phyloP scores from a whole-genome alignment of 2,113 vertebrate species.

The Chauna torquata region DNA sequence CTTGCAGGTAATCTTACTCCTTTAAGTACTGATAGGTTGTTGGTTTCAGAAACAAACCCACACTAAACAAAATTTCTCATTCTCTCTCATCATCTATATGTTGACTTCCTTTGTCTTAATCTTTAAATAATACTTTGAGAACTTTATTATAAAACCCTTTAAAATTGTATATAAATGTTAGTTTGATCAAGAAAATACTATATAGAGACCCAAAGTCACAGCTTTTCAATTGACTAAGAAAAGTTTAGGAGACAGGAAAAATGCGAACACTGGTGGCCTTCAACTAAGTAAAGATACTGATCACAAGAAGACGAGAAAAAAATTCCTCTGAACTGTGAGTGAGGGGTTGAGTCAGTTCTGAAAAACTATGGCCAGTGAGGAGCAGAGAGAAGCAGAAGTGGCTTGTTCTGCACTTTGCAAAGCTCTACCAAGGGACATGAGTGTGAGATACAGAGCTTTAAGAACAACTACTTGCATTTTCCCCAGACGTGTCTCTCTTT shows the following conservation, averaged over 20 bases:
- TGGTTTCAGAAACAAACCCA: neutral
- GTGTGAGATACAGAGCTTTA: neutral
- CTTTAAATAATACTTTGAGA: neutral
- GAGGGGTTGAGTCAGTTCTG: neutral
- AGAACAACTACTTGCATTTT: neutral
- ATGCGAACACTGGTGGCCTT: neutral
- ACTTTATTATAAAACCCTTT: neutral
- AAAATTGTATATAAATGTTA: neutral
- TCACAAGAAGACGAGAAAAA: neutral
- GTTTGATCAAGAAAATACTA: neutral
- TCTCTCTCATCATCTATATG: neutral
- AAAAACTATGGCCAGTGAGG: neutral
- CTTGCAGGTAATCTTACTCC: too few relatives aligned
- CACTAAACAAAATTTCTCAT: neutral
- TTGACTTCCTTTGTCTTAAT: neutral
- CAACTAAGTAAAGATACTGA: neutral
- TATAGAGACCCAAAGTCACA: neutral
- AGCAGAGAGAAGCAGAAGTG: neutral
- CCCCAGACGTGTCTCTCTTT: neutral
- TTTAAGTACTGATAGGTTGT: neutral
- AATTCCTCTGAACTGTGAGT: neutral
- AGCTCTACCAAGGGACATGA: neutral
- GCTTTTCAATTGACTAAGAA: neutral
- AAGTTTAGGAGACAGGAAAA: too few relatives aligned
- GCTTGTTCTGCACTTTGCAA: neutral